A percentile compares a stretch with the other conserved stretches of the same genome.
Conservation (phyloP, 1,140 invertebrate species). For the Musca domestica region DNA sequence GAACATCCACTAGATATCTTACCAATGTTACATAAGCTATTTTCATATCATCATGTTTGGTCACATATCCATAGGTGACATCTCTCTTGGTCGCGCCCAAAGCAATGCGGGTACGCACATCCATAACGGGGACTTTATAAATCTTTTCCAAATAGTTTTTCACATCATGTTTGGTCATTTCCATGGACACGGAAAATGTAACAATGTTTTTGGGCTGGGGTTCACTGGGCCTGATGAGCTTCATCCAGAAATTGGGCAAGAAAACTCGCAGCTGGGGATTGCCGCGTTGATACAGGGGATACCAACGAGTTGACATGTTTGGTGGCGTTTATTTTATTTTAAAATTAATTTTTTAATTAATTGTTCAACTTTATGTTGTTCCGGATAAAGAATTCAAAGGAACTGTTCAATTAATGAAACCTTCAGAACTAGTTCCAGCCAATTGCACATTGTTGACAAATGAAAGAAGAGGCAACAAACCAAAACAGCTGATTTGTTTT, state of each 20-base stretch:
- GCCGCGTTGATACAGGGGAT: slow-evolving; percentile 84
- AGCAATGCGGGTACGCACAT: slow-evolving; percentile 71
- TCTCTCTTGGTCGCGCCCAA: slow-evolving; percentile 60
- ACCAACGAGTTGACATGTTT: slow-evolving; percentile 59
- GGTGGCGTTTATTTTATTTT: not conserved
- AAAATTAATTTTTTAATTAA: slow-evolving; percentile 4
- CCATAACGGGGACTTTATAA: slow-evolving; percentile 75
- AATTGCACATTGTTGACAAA: too few species aligned
- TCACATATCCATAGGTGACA: slow-evolving; percentile 60
- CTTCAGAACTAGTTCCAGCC: too few species aligned
- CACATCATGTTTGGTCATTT: slow-evolving; percentile 86
- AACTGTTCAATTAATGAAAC: too few species aligned
- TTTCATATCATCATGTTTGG: slow-evolving; percentile 84
- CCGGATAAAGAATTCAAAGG: too few species aligned
- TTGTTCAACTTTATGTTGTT: too few species aligned
- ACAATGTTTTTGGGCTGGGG: slow-evolving; percentile 73
- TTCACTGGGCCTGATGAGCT: slow-evolving; percentile 68
- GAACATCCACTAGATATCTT: slow-evolving; percentile 42
- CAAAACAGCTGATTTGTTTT: too few species aligned
- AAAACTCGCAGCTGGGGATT: slow-evolving; percentile 87
- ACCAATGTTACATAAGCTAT: slow-evolving; percentile 79
- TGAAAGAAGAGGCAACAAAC: too few species aligned
- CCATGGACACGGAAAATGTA: slow-evolving; percentile 80
- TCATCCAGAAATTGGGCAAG: slow-evolving; percentile 94
- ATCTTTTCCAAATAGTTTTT: slow-evolving; percentile 94